phyloP scores from a whole-genome alignment of 2,113 vertebrate species.

The Rhombomys opimus region DNA sequence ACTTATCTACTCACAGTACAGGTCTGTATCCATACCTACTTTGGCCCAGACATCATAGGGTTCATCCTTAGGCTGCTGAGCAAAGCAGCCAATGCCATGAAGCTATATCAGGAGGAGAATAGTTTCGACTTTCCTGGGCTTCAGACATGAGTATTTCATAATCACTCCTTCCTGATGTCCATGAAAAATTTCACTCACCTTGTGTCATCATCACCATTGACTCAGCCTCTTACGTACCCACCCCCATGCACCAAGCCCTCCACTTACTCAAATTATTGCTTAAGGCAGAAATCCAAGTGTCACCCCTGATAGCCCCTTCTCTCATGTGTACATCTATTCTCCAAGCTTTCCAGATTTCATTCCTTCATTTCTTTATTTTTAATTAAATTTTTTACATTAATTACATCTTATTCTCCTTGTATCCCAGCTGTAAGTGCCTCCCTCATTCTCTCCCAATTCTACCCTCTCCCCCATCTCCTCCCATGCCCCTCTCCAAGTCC shows the following conservation, averaged over 20 bases:
- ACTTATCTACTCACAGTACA: neutral
- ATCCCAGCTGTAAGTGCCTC: no score
- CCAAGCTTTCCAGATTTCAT: neutral
- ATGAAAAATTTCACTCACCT: neutral
- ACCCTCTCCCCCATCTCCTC: no score
- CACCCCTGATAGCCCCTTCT: neutral
- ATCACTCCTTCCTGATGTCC: neutral
- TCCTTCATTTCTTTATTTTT: neutral
- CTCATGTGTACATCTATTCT: neutral
- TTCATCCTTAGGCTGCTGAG: neutral
- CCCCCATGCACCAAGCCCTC: neutral
- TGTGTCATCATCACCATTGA: neutral
- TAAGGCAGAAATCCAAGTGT: neutral
- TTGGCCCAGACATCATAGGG: neutral
- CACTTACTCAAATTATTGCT: neutral
- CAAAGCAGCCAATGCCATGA: constrained; percentile 16
- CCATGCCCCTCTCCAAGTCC: no score
- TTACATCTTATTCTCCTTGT: no score
- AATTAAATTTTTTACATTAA: no score
- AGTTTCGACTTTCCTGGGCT: neutral
- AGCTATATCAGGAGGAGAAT: neutral
- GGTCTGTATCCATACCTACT: neutral
- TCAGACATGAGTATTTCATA: neutral
- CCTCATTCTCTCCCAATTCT: no score
- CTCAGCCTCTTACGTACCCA: neutral